Percentiles rank a stretch among this genome's conserved stretches.
phyloP scores from a whole-genome alignment of 37 sponge, comb jelly and placozoan genomes.

The Cladorhizidae sp. region DNA sequence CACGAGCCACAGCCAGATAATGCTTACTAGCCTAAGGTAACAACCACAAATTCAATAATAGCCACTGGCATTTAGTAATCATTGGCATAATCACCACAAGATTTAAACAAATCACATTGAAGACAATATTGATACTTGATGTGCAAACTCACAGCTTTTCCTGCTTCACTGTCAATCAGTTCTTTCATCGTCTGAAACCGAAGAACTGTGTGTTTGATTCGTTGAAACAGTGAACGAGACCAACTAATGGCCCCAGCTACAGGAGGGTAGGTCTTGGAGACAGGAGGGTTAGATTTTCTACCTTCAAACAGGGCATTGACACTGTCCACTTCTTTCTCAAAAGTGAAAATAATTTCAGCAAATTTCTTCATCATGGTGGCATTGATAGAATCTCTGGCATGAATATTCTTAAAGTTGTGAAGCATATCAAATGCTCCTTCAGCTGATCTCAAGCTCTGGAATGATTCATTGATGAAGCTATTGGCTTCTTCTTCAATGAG shows the following conservation, averaged over 20 bases:
- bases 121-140: neutral
- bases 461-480: conserved; percentile 96
- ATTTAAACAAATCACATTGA: neutral
- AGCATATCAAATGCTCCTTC: conserved; percentile 99
- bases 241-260: conserved; percentile 98
- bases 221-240: conserved; percentile 92
- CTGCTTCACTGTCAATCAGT: conserved; percentile 81
- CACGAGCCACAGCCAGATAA: conserved; percentile 91
- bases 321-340: conserved; percentile 91
- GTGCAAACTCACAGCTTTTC: conserved; percentile 69
- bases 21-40: conserved; percentile 73
- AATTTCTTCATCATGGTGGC: conserved; percentile 96
- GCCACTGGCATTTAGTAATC: neutral
- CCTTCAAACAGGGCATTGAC: conserved; percentile 82
- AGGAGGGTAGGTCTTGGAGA: conserved; percentile 92
- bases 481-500: conserved; percentile 92
- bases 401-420: conserved; percentile 94
- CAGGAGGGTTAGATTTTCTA: conserved; percentile 79
- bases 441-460: conserved; percentile 93
- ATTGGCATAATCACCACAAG: neutral
- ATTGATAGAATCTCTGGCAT: conserved; percentile 92
- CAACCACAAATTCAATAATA: neutral
- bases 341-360: conserved; percentile 90
- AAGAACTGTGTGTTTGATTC: conserved; percentile 96
- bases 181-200: conserved; percentile 95